Conservation (phyloP, 2,888 invertebrate genomes). For the Agrochola macilenta region DNA sequence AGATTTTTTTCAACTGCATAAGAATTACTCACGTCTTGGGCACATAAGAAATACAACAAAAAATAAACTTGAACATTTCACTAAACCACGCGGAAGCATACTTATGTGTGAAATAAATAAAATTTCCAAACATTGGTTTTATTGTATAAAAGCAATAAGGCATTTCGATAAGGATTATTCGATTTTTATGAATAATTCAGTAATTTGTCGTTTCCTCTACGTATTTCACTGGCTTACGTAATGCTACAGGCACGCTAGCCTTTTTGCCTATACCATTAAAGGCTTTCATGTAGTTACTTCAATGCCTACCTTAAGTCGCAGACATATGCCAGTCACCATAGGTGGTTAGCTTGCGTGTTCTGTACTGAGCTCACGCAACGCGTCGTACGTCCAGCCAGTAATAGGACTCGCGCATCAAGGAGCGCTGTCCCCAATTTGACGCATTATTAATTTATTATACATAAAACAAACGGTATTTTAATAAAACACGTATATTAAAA, state of each 20-base stretch:
- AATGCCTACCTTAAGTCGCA: too few species aligned
- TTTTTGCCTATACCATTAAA: too few species aligned
- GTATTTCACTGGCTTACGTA: conserved; percentile 3
- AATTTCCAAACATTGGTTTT: conserved; percentile 17
- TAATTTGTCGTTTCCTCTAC: conserved; percentile 25
- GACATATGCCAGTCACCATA: too few species aligned
- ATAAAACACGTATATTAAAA: too few species aligned
- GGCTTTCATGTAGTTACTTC: neutral
- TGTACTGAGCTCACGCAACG: too few species aligned
- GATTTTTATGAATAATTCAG: conserved; percentile 28
- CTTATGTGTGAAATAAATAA: conserved; percentile 38
- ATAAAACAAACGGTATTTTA: too few species aligned
- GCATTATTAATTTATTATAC: too few species aligned
- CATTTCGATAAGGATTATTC: conserved; percentile 43
- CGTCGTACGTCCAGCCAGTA: too few species aligned
- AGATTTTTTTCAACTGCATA: neutral
- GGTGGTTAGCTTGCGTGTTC: too few species aligned
- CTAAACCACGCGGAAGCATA: conserved; percentile 52
- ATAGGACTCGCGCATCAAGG: too few species aligned
- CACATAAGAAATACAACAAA: conserved; percentile 62
- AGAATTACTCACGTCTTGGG: conserved; percentile 61
- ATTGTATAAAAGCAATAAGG: conserved; percentile 41
- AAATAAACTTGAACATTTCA: conserved; percentile 53
- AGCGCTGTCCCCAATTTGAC: too few species aligned
- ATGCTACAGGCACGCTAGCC: neutral